Base-by-base conservation (phyloP, 1,140 invertebrate genomes). In the Tetragnatha versicolor region DNA sequence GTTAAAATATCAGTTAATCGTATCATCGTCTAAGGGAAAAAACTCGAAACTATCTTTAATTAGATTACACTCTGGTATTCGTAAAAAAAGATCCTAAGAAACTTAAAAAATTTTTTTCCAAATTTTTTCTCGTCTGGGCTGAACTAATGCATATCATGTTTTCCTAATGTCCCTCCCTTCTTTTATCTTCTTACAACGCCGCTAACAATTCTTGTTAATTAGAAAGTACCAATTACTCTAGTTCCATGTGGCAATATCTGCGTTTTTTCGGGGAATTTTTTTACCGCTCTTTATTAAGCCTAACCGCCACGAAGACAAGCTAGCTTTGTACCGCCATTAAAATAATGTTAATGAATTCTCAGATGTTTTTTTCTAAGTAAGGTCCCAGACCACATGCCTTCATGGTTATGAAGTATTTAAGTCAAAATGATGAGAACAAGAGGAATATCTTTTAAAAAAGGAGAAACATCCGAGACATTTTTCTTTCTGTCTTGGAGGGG, bases 321-420 rank as follows among this genome's bases (percentile, higher is more conserved):
- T 69, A 35, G 33, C 66, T 69, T 69, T 33, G 66, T 53, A 69
- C 47, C 42, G n/a, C 42, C 66, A 53, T 69, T 69, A 69, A 69
- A 69, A 69, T 27, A 53, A 69, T 53, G 66, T 53, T 69, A 69
- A 69, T 69, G 66, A 69, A 69, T 69, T 69, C 47, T 2, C n/a
- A 14, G 14, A n/a, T 37, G 27, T 69, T 69, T 69, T 55, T 35
- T 22, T 53, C 22, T 68, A 14, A 6, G 17, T 9, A 27, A 6
- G 0, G 5, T n/a, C n/a, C n/a, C n/a, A n/a, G n/a, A n/a, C 14
- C 27, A 66, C 39, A 31, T 25, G 22, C 25, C 20, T 66, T 66
- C 63, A 42, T 66, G 27, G 49, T 66, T 66, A 66, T 66, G 63
- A 66, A 66, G 63, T 49, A 66, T 66, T 66, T 66, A 66, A 66